phyloP scores from a whole-genome alignment of 2,888 invertebrate species.

The Actias luna region DNA sequence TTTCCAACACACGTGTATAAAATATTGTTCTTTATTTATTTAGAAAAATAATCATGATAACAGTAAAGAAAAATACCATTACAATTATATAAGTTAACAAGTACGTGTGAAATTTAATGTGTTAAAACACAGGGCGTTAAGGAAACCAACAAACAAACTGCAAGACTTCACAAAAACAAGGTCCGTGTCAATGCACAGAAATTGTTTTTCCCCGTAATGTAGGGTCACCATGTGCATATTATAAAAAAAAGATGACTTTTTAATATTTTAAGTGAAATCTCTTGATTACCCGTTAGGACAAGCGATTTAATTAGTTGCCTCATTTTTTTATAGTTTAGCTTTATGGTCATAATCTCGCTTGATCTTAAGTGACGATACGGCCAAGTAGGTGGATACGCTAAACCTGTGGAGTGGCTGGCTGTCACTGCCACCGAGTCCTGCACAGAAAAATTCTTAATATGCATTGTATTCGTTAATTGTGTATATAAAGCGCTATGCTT shows the following conservation, averaged over 20 bases:
- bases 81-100: background rate
- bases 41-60: background rate
- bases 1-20: background rate
- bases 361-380: too few species aligned
- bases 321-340: too few species aligned
- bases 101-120: background rate
- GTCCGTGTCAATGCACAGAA: conserved; percentile 7
- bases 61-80: background rate
- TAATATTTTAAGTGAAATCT: background rate
- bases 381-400: too few species aligned
- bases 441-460: too few species aligned
- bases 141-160: conserved; percentile 4
- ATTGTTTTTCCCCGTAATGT: background rate
- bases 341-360: too few species aligned
- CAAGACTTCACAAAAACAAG: conserved; percentile 2
- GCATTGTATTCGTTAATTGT: too few species aligned
- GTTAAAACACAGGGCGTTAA: conserved; percentile 2
- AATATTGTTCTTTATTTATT: background rate
- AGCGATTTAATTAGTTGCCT: too few species aligned
- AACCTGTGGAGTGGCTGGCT: too few species aligned
- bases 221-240: background rate
- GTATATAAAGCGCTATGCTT: too few species aligned
- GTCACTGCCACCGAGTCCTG: too few species aligned
- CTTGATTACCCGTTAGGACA: too few species aligned
- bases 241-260: background rate